Percentiles rank a stretch among this genome's conserved stretches.
Conservation (phyloP, 2,797 vertebrate genomes). For the Salarias fasciatus region DNA sequence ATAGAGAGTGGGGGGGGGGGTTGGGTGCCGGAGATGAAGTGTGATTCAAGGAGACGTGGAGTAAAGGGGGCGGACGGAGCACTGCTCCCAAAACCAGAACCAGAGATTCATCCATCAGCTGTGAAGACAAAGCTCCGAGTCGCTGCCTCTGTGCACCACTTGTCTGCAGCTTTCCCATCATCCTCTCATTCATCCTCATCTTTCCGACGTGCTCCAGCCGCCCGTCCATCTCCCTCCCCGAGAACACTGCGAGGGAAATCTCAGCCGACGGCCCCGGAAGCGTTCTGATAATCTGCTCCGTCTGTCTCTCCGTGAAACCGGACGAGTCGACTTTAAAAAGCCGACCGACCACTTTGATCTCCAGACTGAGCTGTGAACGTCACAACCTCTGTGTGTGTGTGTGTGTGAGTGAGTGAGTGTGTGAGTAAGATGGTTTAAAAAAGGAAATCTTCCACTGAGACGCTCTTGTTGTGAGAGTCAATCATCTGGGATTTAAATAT, state of each 20-base stretch:
- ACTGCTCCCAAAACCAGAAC: constrained; percentile 22
- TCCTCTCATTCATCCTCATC: no score
- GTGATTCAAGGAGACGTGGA: constrained; percentile 12
- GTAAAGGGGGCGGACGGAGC: not conserved
- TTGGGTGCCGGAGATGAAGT: not conserved
- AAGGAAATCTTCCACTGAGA: no score
- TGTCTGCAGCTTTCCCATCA: not conserved
- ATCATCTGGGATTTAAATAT: no score
- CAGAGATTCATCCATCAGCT: constrained; percentile 21
- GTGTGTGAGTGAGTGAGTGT: no score
- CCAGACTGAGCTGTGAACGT: constrained; percentile 1
- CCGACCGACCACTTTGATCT: constrained; percentile 43
- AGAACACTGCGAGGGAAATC: constrained; percentile 20
- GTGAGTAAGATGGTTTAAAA: no score
- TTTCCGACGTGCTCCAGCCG: no score
- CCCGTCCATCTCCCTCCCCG: no score
- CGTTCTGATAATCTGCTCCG: constrained; percentile 2
- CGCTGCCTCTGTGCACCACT: not conserved
- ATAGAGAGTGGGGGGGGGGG: not conserved
- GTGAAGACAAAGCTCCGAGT: constrained; percentile 7
- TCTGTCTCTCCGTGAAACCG: constrained; percentile 38
- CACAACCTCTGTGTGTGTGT: no score
- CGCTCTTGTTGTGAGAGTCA: no score
- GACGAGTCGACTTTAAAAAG: constrained; percentile 46
- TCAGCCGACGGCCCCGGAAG: constrained; percentile 24